phyloP scores from a whole-genome alignment of 1,140 invertebrate genomes.

The Drosophila pseudoananassae region DNA sequence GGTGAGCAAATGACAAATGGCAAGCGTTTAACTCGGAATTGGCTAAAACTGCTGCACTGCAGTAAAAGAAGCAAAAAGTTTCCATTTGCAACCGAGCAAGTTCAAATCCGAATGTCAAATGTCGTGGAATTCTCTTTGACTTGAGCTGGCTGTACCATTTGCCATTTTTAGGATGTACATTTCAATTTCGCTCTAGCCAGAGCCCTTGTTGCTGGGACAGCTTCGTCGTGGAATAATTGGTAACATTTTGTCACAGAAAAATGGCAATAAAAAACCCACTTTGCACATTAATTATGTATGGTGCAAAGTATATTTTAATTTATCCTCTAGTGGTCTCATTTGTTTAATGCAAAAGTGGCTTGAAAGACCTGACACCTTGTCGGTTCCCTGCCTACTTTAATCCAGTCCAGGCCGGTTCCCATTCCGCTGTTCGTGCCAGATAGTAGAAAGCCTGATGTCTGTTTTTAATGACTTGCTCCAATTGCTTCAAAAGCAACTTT shows the following conservation, averaged over 20 bases:
- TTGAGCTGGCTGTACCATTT: constrained; percentile 10
- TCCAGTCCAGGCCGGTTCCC: background rate
- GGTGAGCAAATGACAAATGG: constrained; percentile 70
- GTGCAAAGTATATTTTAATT: constrained; percentile 13
- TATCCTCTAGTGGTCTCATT: constrained; percentile 7
- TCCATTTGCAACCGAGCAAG: constrained; percentile 45
- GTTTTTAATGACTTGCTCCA: constrained; percentile 53
- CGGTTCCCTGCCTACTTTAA: background rate
- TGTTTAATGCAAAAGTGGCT: constrained; percentile 36
- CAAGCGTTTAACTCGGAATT: constrained; percentile 67
- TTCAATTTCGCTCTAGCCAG: constrained; percentile 25
- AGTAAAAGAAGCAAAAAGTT: constrained; percentile 51
- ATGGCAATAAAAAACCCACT: too few species aligned
- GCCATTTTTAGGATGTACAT: constrained; percentile 23
- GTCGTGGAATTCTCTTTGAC: constrained; percentile 49
- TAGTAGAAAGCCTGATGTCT: constrained; percentile 35
- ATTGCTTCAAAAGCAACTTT: constrained; percentile 61
- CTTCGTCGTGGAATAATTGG: constrained; percentile 1
- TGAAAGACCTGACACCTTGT: constrained; percentile 41
- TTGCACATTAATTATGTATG: background rate
- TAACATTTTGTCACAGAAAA: too few species aligned
- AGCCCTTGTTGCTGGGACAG: constrained; percentile 15
- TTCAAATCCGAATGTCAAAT: constrained; percentile 45
- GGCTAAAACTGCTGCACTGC: constrained; percentile 53
- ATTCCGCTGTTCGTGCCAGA: background rate